Conservation (phyloP, 2,797 vertebrate genomes). For the Varecia variegata region DNA sequence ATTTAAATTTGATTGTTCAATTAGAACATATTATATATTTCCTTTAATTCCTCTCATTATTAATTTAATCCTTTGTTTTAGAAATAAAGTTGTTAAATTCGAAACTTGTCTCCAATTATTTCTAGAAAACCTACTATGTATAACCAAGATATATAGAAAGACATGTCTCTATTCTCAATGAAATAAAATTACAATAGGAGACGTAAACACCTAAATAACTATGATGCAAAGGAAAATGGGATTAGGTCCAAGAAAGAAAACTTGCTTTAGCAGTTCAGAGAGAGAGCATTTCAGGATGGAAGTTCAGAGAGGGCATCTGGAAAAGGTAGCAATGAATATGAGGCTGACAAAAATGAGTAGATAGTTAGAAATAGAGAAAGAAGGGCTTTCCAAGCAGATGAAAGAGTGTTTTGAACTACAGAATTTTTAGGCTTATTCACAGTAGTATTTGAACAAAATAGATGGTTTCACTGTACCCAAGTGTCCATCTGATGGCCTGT, state of each 20-base stretch:
- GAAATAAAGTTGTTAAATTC: not conserved
- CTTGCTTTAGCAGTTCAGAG: not conserved
- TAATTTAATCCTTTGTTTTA: conserved; percentile 24
- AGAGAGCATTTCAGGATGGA: conserved; percentile 36
- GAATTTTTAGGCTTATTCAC: conserved; percentile 15
- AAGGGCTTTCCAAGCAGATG: not conserved
- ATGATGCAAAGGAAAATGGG: not conserved
- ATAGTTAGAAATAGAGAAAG: not conserved
- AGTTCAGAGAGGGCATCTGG: not conserved
- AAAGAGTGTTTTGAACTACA: not conserved
- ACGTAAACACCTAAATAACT: conserved; percentile 20
- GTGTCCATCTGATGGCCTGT: not conserved
- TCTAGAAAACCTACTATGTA: not conserved
- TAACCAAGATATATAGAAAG: not conserved
- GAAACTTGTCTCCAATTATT: not conserved
- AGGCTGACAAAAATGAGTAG: not conserved
- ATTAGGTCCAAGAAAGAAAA: not conserved
- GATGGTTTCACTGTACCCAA: not conserved
- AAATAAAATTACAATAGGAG: not conserved
- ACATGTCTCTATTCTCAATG: not conserved
- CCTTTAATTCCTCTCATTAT: not conserved
- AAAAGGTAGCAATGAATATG: not conserved
- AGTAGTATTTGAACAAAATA: not conserved
- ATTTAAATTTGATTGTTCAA: not conserved
- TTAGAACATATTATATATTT: not conserved